Evolutionary conservation across 2,797 vertebrate genomes (phyloP), one percentile per base, ranked within the genome.

Genomic region (Chloroceryle inda): DNA sequence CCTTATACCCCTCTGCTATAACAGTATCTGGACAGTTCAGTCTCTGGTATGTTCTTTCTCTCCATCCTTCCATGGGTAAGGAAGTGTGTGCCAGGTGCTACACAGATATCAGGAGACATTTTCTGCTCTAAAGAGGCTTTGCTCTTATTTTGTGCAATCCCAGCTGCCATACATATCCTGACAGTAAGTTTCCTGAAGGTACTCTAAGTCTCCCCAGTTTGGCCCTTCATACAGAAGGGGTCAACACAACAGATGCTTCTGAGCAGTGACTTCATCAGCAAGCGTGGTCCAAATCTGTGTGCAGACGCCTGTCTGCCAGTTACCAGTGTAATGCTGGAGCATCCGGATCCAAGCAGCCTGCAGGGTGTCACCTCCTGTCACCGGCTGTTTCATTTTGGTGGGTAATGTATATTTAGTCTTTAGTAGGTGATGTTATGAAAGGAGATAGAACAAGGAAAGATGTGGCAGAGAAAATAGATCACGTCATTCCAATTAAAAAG

Each of bases 281-380:
- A 81, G 37, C 1, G 1, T 33, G 69, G 49, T 58, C 74, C 67
- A 45, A 26, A 45, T 31, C 49, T 50, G n/a, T 7, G 33, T 38
- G 49, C 74, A 87, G 71, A 42, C 0, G 0, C 49, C 45, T 40
- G 52, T 67, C 77, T 88, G 86, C 71, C 88, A 77, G 74, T 29
- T 38, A 50, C 61, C 76, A 47, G 68, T 2, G 1, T 27, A 85
- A 68, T 16, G n/a, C 71, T 7, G 13, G 84, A 64, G 75, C 84
- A 92, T 67, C 73, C 68, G 17, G 72, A 45, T 53, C 5, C 0
- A 1, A 91, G 56, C 52, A 92, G 86, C 61, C 89, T 72, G 64
- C 49, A 47, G 67, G 68, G 77, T 84, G 72, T 83, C 81, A 83
- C 61, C 84, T 79, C 81, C 81, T 92, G 85, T 61, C 84, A 74